Percentiles rank a stretch among this genome's conserved stretches.
These are phyloP conservation scores for Psephotus haematonotus DNA, from an alignment of 2,113 vertebrate species.

Conservation along the genomic window DNA sequence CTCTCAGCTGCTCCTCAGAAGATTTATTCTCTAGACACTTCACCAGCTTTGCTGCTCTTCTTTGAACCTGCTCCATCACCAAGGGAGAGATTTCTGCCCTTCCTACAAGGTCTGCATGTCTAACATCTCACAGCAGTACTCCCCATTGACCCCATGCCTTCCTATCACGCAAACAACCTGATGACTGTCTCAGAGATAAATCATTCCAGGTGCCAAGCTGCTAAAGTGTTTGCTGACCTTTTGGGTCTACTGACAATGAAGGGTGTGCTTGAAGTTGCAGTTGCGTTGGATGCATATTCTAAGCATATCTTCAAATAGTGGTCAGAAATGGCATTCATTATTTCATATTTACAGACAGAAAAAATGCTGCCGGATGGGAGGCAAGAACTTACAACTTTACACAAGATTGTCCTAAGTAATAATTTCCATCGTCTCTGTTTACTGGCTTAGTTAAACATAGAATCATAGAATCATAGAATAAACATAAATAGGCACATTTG, in stretches of 20 bases:
- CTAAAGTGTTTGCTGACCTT: background rate
- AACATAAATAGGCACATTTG: background rate
- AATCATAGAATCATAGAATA: background rate
- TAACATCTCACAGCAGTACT: background rate
- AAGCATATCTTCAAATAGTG: background rate
- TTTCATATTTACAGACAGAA: background rate
- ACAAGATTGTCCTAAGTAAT: background rate
- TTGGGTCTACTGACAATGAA: background rate
- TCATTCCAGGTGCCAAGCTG: background rate
- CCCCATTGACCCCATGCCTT: background rate
- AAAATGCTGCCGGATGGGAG: background rate
- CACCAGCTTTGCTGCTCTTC: background rate
- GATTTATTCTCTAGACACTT: background rate
- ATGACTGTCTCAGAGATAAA: background rate
- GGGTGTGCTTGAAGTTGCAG: background rate
- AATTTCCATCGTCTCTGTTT: background rate
- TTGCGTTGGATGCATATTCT: background rate
- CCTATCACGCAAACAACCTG: background rate
- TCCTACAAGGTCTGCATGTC: fast-evolving
- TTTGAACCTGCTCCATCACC: background rate
- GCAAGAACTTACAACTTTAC: background rate
- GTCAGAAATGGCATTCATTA: background rate
- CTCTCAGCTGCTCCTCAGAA: background rate
- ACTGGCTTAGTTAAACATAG: background rate
- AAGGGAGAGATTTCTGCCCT: background rate